phyloP scores from a whole-genome alignment of 2,888 invertebrate species.

The Tridacna gigas region DNA sequence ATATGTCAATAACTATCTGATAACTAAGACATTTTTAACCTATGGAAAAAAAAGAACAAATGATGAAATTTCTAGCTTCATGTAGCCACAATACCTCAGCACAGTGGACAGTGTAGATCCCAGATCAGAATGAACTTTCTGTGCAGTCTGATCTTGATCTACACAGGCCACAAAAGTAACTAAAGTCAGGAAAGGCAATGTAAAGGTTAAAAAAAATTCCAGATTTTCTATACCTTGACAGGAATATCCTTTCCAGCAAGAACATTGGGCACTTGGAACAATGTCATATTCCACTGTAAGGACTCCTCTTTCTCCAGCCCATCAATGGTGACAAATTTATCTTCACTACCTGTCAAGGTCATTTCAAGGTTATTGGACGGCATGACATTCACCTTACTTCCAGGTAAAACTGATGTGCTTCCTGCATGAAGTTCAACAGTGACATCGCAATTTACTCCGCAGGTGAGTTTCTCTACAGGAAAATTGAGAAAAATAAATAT shows the following conservation, averaged over 20 bases:
- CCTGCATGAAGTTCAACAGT: slow-evolving; percentile 75
- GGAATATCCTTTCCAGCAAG: slow-evolving; percentile 40
- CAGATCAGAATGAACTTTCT: too few species aligned
- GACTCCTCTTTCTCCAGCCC: slow-evolving; percentile 40
- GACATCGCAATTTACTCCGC: slow-evolving; percentile 77
- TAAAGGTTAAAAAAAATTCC: too few species aligned
- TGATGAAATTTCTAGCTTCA: too few species aligned
- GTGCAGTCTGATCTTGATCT: too few species aligned
- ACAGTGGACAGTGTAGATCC: too few species aligned
- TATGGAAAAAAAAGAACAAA: too few species aligned
- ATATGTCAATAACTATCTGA: too few species aligned
- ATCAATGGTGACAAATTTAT: slow-evolving; percentile 47
- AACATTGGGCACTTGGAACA: slow-evolving; percentile 56
- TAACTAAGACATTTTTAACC: too few species aligned
- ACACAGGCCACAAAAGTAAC: too few species aligned
- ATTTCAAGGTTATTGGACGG: slow-evolving; percentile 63
- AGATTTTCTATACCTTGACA: slow-evolving; percentile 45
- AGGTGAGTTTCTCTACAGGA: slow-evolving; percentile 67
- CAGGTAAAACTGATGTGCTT: slow-evolving; percentile 82
- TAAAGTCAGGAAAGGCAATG: too few species aligned
- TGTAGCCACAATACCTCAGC: too few species aligned
- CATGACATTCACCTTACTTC: slow-evolving; percentile 81
- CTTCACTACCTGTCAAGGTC: slow-evolving; percentile 35
- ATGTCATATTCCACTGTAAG: slow-evolving; percentile 52
- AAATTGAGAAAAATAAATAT: neutral